Conservation (phyloP, 53 echinoderm and acorn worm species). For the Echinometra lucunter region DNA sequence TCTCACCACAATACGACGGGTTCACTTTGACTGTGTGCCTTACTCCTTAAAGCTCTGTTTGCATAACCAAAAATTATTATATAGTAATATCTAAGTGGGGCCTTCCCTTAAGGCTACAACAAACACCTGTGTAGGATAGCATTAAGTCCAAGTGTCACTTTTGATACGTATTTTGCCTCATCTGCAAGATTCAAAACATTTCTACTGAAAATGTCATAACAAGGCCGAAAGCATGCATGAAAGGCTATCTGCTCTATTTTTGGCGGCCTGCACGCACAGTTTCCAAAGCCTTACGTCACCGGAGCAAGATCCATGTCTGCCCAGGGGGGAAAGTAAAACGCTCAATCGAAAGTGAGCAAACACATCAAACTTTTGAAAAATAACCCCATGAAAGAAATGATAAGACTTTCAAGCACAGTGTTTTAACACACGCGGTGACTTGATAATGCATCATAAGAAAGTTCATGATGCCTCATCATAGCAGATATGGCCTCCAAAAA, state of each 20-base stretch:
- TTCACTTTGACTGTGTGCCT: neutral
- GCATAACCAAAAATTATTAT: neutral
- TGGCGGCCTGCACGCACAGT: neutral
- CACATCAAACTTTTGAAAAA: neutral
- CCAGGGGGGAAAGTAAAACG: neutral
- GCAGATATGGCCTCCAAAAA: too few relatives aligned
- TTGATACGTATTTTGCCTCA: neutral
- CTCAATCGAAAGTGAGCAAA: slow-evolving; percentile 3
- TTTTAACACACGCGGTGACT: too few relatives aligned
- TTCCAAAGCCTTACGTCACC: neutral
- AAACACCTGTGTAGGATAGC: neutral
- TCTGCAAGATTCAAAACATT: neutral
- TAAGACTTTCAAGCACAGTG: too few relatives aligned
- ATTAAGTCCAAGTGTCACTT: neutral
- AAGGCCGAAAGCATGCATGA: neutral
- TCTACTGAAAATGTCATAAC: neutral
- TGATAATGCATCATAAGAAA: too few relatives aligned
- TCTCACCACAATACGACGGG: neutral
- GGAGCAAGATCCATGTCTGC: neutral
- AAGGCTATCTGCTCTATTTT: neutral
- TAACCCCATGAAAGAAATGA: too few relatives aligned
- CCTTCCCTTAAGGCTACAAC: neutral
- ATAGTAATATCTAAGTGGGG: neutral
- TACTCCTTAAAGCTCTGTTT: neutral
- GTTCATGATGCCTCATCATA: too few relatives aligned